Percentiles rank a stretch among this genome's conserved stretches.
Evolutionary conservation across 2,113 vertebrate species (phyloP).

Genomic region (Cyanoliseus patagonus): DNA sequence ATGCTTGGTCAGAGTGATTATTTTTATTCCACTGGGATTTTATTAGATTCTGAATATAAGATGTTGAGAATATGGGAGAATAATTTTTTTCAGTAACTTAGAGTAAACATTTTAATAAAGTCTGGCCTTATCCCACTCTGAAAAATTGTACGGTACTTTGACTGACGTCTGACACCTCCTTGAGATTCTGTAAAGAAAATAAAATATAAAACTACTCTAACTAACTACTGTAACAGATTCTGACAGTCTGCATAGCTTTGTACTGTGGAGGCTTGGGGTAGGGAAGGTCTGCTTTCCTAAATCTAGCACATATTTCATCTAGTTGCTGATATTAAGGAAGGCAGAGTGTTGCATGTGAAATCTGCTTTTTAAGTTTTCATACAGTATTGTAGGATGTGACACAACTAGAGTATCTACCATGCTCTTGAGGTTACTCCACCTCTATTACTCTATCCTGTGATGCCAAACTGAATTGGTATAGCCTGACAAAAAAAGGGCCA

Average conservation of each 20-base stretch:
- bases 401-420: no score
- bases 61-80: neutral
- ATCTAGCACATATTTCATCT: neutral
- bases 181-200: neutral
- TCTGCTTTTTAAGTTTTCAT: neutral
- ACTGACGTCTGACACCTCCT: neutral
- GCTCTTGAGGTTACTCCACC: neutral
- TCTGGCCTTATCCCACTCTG: neutral
- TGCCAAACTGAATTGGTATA: neutral
- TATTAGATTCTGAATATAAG: neutral
- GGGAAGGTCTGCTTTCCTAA: neutral
- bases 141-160: constrained; percentile 21
- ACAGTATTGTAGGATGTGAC: rapidly evolving
- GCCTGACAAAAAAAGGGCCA: neutral
- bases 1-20: neutral
- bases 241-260: neutral
- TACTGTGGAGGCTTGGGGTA: neutral
- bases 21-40: neutral
- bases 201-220: neutral
- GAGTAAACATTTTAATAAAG: neutral
- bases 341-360: neutral
- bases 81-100: neutral
- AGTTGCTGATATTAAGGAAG: neutral
- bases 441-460: neutral
- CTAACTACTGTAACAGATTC: neutral